Conservation (phyloP, 1,140 invertebrate species). For the Drosophila auraria region DNA sequence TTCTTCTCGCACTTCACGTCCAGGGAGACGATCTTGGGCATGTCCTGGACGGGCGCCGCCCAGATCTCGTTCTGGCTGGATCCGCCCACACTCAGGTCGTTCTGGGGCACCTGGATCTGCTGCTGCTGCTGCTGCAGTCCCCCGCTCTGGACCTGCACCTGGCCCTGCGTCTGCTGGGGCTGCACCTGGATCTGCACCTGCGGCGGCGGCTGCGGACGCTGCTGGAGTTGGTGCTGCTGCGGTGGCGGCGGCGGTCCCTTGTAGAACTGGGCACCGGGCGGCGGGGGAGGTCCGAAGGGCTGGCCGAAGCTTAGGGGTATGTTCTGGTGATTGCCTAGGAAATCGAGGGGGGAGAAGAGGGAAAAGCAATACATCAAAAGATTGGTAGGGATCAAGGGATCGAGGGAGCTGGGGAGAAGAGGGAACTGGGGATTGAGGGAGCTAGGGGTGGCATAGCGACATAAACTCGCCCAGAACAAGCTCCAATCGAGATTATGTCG, state of each 20-base stretch:
- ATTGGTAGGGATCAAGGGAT: background rate
- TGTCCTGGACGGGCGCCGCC: slow-evolving; percentile 92
- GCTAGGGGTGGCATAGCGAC: too few relatives aligned
- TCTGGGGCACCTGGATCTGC: slow-evolving; percentile 61
- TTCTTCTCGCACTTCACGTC: slow-evolving; percentile 98
- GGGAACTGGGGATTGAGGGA: background rate
- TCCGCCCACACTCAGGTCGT: slow-evolving; percentile 72
- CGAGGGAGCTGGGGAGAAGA: too few relatives aligned
- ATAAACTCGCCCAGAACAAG: too few relatives aligned
- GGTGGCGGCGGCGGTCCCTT: slow-evolving; percentile 89
- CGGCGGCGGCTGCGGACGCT: slow-evolving; percentile 85
- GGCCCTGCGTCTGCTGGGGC: slow-evolving; percentile 88
- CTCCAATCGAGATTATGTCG: too few relatives aligned
- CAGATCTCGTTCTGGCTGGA: slow-evolving; percentile 90
- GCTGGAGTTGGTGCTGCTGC: slow-evolving; percentile 85
- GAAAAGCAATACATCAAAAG: background rate
- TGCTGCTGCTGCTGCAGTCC: slow-evolving; percentile 86
- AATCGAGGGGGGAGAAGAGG: background rate
- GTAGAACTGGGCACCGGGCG: slow-evolving; percentile 87
- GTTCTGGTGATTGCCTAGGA: slow-evolving; percentile 75
- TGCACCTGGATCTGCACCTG: slow-evolving; percentile 85
- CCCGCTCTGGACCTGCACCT: slow-evolving; percentile 56
- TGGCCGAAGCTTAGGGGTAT: slow-evolving; percentile 84
- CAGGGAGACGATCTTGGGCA: slow-evolving; percentile 95
- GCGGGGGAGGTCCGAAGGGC: slow-evolving; percentile 85